Percentiles rank a stretch among this genome's conserved stretches.
These are phyloP conservation scores for Thalassophryne amazonica DNA, from an alignment of 2,797 vertebrate species.

Conservation along the genomic window DNA sequence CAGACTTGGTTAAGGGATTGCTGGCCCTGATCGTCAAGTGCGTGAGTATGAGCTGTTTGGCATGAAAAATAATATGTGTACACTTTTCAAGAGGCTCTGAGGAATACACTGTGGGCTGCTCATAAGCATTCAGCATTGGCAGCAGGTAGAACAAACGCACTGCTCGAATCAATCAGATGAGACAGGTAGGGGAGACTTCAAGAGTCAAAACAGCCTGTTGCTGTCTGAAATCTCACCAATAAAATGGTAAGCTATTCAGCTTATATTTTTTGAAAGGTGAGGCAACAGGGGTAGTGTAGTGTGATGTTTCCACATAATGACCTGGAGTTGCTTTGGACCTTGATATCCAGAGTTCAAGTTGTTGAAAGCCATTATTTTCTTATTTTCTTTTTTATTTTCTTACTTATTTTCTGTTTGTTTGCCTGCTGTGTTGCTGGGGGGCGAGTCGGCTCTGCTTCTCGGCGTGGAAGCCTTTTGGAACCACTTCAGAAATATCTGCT, in stretches of 20 bases:
- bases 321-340: too few species aligned
- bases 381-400: too few species aligned
- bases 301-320: conserved; percentile 38
- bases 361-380: conserved; percentile 8
- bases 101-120: conserved; percentile 45
- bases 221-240: conserved; percentile 42
- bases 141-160: conserved; percentile 48
- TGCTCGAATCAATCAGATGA: conserved; percentile 38
- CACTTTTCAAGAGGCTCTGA: conserved; percentile 8
- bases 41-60: conserved; percentile 47
- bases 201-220: conserved; percentile 37
- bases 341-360: too few species aligned
- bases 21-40: conserved; percentile 34
- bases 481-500: too few species aligned
- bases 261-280: conserved; percentile 21
- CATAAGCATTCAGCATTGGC: conserved; percentile 63
- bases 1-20: conserved; percentile 38
- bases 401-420: too few species aligned
- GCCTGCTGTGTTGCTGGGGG: too few species aligned
- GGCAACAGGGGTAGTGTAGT: conserved; percentile 11
- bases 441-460: too few species aligned
- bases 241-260: conserved; percentile 19
- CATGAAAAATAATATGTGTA: conserved; percentile 42
- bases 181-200: conserved; percentile 50
- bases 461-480: too few species aligned